These are phyloP conservation scores for Eulemur rubriventer DNA, from an alignment of 2,797 vertebrate genomes.

Conservation along the genomic window DNA sequence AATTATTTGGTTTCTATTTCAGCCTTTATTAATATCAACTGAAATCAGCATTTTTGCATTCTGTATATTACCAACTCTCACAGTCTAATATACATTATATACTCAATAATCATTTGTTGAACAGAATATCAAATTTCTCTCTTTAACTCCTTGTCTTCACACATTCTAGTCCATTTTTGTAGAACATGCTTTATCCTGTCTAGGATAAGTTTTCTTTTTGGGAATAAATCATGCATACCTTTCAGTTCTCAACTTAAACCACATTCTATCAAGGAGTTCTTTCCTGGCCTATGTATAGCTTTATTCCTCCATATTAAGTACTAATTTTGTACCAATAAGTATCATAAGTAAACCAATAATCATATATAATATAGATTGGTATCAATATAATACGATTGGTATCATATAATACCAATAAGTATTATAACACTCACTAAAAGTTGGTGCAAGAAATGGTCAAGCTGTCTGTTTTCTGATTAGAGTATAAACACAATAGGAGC, in stretches of 20 bases:
- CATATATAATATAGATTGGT: no score
- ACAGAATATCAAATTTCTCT: background rate
- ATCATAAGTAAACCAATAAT: no score
- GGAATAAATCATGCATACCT: background rate
- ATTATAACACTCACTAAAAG: background rate
- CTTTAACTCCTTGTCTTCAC: background rate
- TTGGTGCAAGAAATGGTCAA: background rate
- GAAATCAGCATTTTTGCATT: background rate
- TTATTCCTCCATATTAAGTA: background rate
- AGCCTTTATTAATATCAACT: background rate
- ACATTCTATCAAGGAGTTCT: background rate
- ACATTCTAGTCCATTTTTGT: background rate
- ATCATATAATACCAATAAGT: no score
- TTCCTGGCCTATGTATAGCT: background rate
- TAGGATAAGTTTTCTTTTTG: background rate
- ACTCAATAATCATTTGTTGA: background rate
- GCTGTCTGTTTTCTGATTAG: background rate
- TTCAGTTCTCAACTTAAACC: background rate
- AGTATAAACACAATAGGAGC: background rate
- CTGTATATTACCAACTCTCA: background rate
- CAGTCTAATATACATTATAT: background rate
- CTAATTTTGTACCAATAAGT: background rate
- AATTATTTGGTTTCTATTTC: background rate
- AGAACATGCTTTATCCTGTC: background rate
- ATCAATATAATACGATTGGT: no score